Conservation (phyloP, 2,888 invertebrate genomes). For the Nezara viridula region DNA sequence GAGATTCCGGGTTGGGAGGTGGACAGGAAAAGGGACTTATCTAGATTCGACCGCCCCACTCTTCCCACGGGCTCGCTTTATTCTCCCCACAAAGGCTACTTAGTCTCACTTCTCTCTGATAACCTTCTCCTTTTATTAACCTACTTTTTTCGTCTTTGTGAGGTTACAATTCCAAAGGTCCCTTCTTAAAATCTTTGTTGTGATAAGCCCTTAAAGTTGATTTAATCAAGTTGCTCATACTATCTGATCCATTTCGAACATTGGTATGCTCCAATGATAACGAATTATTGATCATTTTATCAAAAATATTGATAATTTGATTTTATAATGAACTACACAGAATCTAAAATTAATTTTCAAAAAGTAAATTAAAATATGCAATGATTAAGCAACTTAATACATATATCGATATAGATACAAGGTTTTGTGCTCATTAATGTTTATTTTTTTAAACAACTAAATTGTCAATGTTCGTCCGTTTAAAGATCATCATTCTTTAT, state of each 20-base stretch:
- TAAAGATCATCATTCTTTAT: too few species aligned
- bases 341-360: too few species aligned
- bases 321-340: too few species aligned
- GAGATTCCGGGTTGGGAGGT: neutral
- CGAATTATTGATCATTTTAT: too few species aligned
- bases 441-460: too few species aligned
- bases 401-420: too few species aligned
- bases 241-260: neutral
- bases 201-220: neutral
- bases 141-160: neutral
- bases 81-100: neutral
- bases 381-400: too few species aligned
- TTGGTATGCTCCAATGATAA: too few species aligned
- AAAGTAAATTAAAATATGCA: too few species aligned
- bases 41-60: constrained; percentile 23
- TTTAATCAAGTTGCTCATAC: neutral
- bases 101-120: neutral
- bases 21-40: constrained; percentile 55
- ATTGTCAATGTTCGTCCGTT: too few species aligned
- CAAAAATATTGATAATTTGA: too few species aligned
- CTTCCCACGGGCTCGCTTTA: neutral
- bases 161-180: neutral
- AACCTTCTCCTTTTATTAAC: neutral
- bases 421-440: too few species aligned
- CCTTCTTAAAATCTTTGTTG: neutral